Evolutionary conservation across 2,888 invertebrate genomes (phyloP).

Genomic region (Rugalucina vietnamica): DNA sequence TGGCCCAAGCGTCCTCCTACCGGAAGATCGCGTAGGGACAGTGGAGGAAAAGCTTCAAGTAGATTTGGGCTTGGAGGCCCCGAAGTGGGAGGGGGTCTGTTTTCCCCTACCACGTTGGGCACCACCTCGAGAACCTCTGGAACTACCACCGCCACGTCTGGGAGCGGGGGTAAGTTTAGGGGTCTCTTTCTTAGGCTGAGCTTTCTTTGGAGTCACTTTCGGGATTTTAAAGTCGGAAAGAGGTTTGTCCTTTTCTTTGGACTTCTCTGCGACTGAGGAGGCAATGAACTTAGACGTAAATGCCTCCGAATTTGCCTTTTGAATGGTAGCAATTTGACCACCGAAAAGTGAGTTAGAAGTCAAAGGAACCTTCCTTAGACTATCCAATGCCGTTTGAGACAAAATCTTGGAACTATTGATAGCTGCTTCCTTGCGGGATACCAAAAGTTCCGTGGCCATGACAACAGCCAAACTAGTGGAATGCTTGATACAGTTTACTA

Average conservation of each 20-base stretch:
- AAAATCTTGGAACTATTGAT: not conserved
- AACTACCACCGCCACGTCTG: too few species aligned
- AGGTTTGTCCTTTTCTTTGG: not conserved
- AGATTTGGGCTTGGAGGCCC: too few species aligned
- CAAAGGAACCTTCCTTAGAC: not conserved
- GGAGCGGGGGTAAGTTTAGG: too few species aligned
- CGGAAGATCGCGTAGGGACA: not conserved
- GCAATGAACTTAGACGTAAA: not conserved
- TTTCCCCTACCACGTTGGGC: too few species aligned
- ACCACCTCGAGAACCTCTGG: too few species aligned
- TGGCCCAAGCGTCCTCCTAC: not conserved
- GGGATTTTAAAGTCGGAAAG: not conserved
- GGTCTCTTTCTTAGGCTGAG: too few species aligned
- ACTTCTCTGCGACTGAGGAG: not conserved
- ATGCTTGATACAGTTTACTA: not conserved
- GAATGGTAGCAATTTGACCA: not conserved
- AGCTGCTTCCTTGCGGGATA: not conserved
- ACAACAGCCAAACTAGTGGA: not conserved
- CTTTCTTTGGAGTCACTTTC: too few species aligned
- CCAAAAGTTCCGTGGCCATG: not conserved
- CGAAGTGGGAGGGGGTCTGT: too few species aligned
- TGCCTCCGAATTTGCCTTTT: not conserved
- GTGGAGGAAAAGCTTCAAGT: too few species aligned
- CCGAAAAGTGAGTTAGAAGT: not conserved
- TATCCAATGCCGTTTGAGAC: not conserved